Evolutionary conservation across 2,113 vertebrate species (phyloP).

Genomic region (Candoia aspera): DNA sequence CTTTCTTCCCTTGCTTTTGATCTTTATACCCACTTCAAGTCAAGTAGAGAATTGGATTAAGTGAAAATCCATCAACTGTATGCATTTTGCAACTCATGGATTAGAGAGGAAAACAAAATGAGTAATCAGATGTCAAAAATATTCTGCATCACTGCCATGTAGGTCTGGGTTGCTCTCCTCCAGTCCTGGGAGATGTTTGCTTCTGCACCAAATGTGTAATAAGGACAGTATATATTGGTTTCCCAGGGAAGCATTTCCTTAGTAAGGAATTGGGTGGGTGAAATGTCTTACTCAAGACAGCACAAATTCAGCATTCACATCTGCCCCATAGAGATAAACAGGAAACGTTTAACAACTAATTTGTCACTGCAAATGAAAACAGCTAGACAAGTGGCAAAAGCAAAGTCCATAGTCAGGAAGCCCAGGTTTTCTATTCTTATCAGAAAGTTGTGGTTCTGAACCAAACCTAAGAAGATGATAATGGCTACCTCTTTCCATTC

Average conservation of each 20-base stretch:
- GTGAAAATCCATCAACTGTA: not conserved
- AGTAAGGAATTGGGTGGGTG: not conserved
- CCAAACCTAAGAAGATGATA: not conserved
- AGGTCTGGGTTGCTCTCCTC: not conserved
- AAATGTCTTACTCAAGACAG: constrained; percentile 7
- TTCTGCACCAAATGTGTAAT: not conserved
- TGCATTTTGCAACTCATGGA: not conserved
- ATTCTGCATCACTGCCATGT: not conserved
- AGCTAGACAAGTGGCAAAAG: constrained; percentile 13
- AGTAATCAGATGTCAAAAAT: not conserved
- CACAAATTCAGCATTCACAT: not conserved
- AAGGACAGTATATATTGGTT: not conserved
- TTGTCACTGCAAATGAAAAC: not conserved
- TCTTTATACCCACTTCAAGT: not conserved
- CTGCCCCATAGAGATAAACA: constrained; percentile 6
- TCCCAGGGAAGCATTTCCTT: constrained; percentile 36
- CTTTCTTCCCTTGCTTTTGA: not conserved
- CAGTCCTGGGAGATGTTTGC: not conserved
- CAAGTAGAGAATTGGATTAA: not conserved
- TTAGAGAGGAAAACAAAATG: not conserved
- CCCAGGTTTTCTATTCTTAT: not conserved
- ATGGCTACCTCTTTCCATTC: not conserved
- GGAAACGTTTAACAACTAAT: constrained; percentile 31
- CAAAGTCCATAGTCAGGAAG: not conserved
- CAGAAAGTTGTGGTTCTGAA: not conserved